Evolutionary conservation across 2,797 vertebrate species (phyloP).

Genomic region (Octomys mimax): DNA sequence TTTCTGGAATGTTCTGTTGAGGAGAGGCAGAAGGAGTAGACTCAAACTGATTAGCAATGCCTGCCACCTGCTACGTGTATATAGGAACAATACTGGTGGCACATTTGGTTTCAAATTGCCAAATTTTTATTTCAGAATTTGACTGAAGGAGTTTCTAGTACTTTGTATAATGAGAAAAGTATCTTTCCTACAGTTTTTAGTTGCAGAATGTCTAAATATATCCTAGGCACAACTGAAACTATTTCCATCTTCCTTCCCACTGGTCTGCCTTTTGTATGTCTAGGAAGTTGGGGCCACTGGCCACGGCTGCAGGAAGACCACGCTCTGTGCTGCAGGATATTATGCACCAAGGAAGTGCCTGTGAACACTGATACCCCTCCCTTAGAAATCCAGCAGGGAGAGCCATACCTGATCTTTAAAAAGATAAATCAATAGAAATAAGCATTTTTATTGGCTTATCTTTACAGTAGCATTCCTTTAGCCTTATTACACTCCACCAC

Average conservation of each 20-base stretch:
- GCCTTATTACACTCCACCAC: not conserved
- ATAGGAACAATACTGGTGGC: not conserved
- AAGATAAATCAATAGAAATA: not conserved
- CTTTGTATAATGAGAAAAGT: not conserved
- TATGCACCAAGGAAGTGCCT: not conserved
- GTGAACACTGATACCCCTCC: not conserved
- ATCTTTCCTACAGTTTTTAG: not conserved
- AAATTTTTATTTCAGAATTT: not conserved
- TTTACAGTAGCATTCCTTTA: not conserved
- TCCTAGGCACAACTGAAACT: not conserved
- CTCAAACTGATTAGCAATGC: not conserved
- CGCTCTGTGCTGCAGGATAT: not conserved
- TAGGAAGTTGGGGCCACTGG: not conserved
- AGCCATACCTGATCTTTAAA: not conserved
- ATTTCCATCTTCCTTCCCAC: not conserved
- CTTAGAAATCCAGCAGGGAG: not conserved
- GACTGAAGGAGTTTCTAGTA: not conserved
- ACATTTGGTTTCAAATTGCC: not conserved
- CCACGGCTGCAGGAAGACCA: not conserved
- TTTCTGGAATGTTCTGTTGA: slow-evolving; percentile 51
- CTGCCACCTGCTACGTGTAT: not conserved
- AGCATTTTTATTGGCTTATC: not conserved
- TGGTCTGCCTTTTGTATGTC: not conserved
- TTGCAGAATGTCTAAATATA: not conserved
- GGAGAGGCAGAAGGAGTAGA: not conserved